Evolutionary conservation across 2,113 vertebrate species (phyloP), one percentile per base, ranked within the genome.

Genomic region (Rhadina sibilatrix): DNA sequence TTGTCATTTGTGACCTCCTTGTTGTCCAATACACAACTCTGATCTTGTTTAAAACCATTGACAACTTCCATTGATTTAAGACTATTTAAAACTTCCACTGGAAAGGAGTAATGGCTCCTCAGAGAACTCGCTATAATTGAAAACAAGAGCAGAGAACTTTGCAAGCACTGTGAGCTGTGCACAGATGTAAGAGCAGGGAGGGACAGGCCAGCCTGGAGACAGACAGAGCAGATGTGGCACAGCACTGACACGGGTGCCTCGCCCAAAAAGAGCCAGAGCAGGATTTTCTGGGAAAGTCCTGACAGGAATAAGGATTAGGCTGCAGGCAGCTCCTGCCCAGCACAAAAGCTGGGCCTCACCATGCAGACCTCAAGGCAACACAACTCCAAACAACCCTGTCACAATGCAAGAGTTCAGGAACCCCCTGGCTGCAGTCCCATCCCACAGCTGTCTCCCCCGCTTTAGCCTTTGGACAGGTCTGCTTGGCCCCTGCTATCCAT

Each of bases 191-290:
- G 2, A 64, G 30, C 52, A 47, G 40, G 57, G 53, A 87, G 66
- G 35, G 33, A 59, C 5, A 65, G 8, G 10, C 28, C 42, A 33
- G 17, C 7, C 7, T 40, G 65, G 56, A 23, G 9, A 7, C 11
- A 28, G 42, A 54, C 28, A 83, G 37, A 70, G 28, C 7, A 15
- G 35, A 42, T 23, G 6, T 25, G 9, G 17, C 47, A 44, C 22
- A 30, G 12, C 22, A n/a, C 19, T 53, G 46, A 30, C 0, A 0
- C 5, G 15, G 8, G 8, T 22, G 11, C 22, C 8, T 68, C 31
- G 31, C 19, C 54, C 44, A 78, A 66, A 74, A 61, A 24, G 16
- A 50, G 6, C 6, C 61, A 68, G 80, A 68, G 40, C 5, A 15
- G 4, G 44, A 27, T 57, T 66, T 87, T 31, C 44, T 71, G 38